phyloP scores from a whole-genome alignment of 2,888 invertebrate genomes.

The Phytoseiulus persimilis region DNA sequence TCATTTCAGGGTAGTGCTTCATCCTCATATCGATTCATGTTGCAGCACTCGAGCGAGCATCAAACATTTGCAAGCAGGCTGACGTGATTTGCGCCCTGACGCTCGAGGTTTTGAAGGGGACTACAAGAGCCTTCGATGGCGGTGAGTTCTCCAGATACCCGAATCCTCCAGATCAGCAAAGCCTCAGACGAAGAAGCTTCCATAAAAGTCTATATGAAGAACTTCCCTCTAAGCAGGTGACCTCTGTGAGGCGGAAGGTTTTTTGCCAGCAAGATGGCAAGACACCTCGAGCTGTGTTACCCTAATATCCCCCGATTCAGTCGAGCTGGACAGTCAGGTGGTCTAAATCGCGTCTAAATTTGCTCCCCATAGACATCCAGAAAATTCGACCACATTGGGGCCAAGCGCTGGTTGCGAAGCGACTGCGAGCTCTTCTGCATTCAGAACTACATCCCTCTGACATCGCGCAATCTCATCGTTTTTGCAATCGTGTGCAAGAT shows the following conservation, averaged over 20 bases:
- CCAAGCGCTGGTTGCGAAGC: constrained; percentile 57
- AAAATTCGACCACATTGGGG: constrained; percentile 59
- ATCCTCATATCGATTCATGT: too few species aligned
- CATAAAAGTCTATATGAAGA: too few species aligned
- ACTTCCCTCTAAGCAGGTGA: not conserved
- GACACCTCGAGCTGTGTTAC: too few species aligned
- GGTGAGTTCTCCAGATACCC: constrained; percentile 50
- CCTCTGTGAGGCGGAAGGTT: too few species aligned
- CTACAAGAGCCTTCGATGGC: constrained; percentile 59
- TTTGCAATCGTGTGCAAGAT: constrained; percentile 61
- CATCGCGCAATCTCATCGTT: constrained; percentile 60
- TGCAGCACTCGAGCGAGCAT: constrained; percentile 57
- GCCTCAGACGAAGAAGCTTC: too few species aligned
- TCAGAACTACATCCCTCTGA: constrained; percentile 59
- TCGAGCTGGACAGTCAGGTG: too few species aligned
- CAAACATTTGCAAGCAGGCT: constrained; percentile 58
- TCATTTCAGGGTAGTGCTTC: too few species aligned
- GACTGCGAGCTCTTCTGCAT: constrained; percentile 58
- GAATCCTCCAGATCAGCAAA: too few species aligned
- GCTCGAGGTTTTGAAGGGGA: constrained; percentile 61
- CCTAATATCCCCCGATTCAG: too few species aligned
- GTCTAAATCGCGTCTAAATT: too few species aligned
- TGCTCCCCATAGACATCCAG: constrained; percentile 58
- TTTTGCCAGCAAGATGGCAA: too few species aligned
- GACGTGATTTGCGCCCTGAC: constrained; percentile 61